A percentile compares a stretch with the other conserved stretches of the same genome.
Conservation (phyloP, 2,797 vertebrate species). For the Microctenopoma steveboyesi region DNA sequence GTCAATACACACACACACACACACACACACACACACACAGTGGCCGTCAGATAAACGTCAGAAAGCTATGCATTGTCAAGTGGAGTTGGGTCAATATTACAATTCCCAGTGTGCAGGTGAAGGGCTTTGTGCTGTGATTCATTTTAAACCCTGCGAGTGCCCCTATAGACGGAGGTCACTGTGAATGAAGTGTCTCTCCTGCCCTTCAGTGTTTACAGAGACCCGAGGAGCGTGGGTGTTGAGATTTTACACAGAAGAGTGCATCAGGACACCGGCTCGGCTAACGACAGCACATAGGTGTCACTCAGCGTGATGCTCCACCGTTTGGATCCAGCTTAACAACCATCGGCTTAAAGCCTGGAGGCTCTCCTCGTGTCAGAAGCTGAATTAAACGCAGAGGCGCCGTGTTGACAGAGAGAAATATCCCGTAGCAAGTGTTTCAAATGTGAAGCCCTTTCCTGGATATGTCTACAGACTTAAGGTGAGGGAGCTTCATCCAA, state of each 20-base stretch:
- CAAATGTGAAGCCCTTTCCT: slow-evolving; percentile 2
- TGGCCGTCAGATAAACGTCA: slow-evolving; percentile 61
- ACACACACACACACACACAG: slow-evolving; percentile 50
- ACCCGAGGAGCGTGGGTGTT: slow-evolving; percentile 26
- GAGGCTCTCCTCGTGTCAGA: slow-evolving; percentile 24
- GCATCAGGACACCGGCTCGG: slow-evolving; percentile 22
- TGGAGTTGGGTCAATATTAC: slow-evolving; percentile 72
- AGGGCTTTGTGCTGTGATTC: slow-evolving; percentile 62
- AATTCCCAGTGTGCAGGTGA: slow-evolving; percentile 67
- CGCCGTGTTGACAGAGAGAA: slow-evolving; percentile 5
- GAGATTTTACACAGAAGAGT: slow-evolving; percentile 23
- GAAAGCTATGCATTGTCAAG: slow-evolving; percentile 72
- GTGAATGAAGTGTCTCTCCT: slow-evolving; percentile 57
- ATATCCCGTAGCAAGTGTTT: background rate
- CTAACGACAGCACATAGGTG: slow-evolving; percentile 27
- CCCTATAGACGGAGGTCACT: slow-evolving; percentile 53
- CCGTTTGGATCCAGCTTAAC: slow-evolving; percentile 25
- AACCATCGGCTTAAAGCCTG: slow-evolving; percentile 21
- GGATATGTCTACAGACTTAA: background rate
- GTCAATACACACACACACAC: slow-evolving; percentile 73
- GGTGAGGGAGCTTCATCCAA: background rate
- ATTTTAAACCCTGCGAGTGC: slow-evolving; percentile 55
- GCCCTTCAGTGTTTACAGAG: slow-evolving; percentile 60
- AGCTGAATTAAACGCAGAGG: slow-evolving; percentile 3
- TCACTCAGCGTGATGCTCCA: slow-evolving; percentile 19